Base-by-base conservation (phyloP, 2,797 vertebrate genomes). In the Hirundo rustica region DNA sequence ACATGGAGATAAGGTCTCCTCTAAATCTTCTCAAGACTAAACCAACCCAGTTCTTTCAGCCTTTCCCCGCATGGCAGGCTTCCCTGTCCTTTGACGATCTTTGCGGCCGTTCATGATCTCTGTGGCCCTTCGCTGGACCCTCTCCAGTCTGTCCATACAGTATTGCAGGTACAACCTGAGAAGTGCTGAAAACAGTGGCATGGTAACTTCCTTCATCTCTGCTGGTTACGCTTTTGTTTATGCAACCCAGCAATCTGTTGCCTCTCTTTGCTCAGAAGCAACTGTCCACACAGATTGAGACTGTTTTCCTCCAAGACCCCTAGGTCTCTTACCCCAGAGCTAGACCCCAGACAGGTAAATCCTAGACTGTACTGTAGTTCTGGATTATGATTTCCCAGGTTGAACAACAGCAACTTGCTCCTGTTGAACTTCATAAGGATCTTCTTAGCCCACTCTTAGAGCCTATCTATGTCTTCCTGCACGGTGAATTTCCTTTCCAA, bases 61-160 rank as follows among this genome's bases (percentile, higher is more conserved):
- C 45, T 36, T 27, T 32, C 30, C 40, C 60, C 30, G 20, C 3
- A 23, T 2, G 7, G 10, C 40, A 72, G 53, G 45, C 26, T 51
- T 32, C n/a, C 45, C 10, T 8, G 9, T 34, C 5, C 29, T 65
- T 10, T 3, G 5, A 26, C 1, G 0, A 58, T 45, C n/a, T 65
- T 27, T 34, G 13, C 8, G 45, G 25, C 13, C 15, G 38, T 38
- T 38, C 11, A 38, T 38, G 0, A 58, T 34, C n/a, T 65, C 23
- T 34, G 13, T 8, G 45, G 29, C 15, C 15, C 36, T 53, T 40
- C 50, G 44, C 36, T 58, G 51, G 12, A 58, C 22, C 3, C 21
- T 19, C 45, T 58, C n/a, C 29, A 58, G 29, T 13, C n/a, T 57
- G 25, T 34, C n/a, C 38, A 40, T 34, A 13, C 1, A 32, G 38